Evolutionary conservation across 2,888 invertebrate genomes (phyloP), one percentile per base, ranked within the genome.

Genomic region (Rambutsinella grinnellia): DNA sequence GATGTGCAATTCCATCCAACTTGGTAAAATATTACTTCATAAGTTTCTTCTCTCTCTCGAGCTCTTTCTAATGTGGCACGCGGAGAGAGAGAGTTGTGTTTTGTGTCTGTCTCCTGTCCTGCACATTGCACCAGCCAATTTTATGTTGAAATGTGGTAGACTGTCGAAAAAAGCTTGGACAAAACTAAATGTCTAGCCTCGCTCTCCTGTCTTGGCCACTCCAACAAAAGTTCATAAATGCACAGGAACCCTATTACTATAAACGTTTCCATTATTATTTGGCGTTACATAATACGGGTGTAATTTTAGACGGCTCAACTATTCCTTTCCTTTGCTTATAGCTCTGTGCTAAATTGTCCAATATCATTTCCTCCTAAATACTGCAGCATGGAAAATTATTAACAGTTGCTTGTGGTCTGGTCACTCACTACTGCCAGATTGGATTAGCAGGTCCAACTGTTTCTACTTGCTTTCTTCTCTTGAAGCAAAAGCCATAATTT

Each of bases 11-110:
- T 17, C 15, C 15, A 49, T 17, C 54, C 53, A 54, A 66, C 44
- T 66, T 46, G 56, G 56, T 66, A 56, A 66, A 66, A 66, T 66
- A 66, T 66, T 66, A 56, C 66, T 66, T 66, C 66, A 66, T 66
- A 66, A 56, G 44, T 51, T 63, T 53, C 27, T 36, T 28, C 63
- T 13, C 5, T 36, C n/a, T n/a, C n/a, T n/a, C n/a, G n/a, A n/a
- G n/a, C n/a, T n/a, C n/a, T n/a, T n/a, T n/a, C n/a, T n/a, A n/a
- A n/a, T n/a, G n/a, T n/a, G n/a, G n/a, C n/a, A n/a, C n/a, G n/a
- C n/a, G n/a, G n/a, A n/a, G n/a, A n/a, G n/a, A n/a, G n/a, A n/a
- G n/a, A n/a, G n/a, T n/a, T n/a, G n/a, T n/a, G n/a, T n/a, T n/a
- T n/a, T n/a, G n/a, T 36, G 36, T 36, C 36, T 36, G 36, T 36